Percentiles rank a stretch among this genome's conserved stretches.
Conservation (phyloP, 2,888 invertebrate species). For the Stramonita haemastoma region DNA sequence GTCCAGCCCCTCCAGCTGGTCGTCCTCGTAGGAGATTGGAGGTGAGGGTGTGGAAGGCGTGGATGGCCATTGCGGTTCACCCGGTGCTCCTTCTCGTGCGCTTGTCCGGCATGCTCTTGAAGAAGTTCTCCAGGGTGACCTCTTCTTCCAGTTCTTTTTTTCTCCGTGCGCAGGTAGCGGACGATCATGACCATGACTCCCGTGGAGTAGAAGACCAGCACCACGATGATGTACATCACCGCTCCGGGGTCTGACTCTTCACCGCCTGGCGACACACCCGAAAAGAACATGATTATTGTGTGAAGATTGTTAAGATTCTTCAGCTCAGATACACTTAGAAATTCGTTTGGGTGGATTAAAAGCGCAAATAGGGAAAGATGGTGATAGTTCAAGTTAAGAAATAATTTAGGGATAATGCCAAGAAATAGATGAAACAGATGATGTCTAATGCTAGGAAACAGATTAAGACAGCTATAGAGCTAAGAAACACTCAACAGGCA, state of each 20-base stretch:
- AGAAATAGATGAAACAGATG: no score
- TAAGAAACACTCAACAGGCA: no score
- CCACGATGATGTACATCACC: constrained; percentile 68
- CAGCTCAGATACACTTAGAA: neutral
- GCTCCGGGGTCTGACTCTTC: constrained; percentile 65
- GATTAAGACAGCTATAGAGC: no score
- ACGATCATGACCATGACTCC: constrained; percentile 69
- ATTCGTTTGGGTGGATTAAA: neutral
- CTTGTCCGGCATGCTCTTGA: constrained; percentile 65
- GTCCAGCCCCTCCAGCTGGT: constrained; percentile 49
- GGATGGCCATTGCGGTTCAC: constrained; percentile 70
- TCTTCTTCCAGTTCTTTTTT: constrained; percentile 68
- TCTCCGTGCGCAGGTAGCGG: constrained; percentile 67
- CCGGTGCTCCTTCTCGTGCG: constrained; percentile 63
- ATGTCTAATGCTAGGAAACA: no score
- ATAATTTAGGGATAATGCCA: no score
- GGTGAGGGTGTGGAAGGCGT: constrained; percentile 70
- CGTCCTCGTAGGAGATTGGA: constrained; percentile 61
- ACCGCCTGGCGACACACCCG: neutral
- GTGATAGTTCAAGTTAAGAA: no score
- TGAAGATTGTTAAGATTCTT: neutral
- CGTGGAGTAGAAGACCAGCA: constrained; percentile 67
- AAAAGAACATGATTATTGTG: neutral
- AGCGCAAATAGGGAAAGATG: no score
- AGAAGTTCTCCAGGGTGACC: constrained; percentile 67